Evolutionary conservation across 2,888 invertebrate species (phyloP), one percentile per base, ranked within the genome.

Genomic region (Metalampra italica): DNA sequence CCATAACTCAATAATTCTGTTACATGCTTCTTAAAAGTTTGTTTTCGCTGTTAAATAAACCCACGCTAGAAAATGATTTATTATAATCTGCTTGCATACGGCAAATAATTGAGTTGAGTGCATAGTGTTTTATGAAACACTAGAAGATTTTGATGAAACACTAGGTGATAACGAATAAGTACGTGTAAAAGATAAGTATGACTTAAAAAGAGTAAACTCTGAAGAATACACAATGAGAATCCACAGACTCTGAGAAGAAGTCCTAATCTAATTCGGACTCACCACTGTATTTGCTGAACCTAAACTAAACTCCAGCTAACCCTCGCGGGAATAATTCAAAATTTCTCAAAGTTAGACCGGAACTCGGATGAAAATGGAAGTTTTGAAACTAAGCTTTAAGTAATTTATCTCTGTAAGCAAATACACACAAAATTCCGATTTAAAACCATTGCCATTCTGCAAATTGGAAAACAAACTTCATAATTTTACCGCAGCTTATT

Each of bases 291-390:
- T 41, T 45, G 45, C 36, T 45, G 36, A 45, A 42, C 39, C 44
- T 37, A 4, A 37, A 49, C 36, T 14, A 46, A 46, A 36, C 41
- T 42, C 36, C n/a, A n/a, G n/a, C 37, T 11, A 44, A 34, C 36
- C 46, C 47, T 41, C 47, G 13, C 43, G 47, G 50, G 50, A 15
- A 41, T 47, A 43, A 46, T 43, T 38, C 46, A 46, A 46, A 42
- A 45, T 40, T 32, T 14, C 8, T 13, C 34, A 22, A 46, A 47
- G 36, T 41, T 50, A 37, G 29, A 41, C 46, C 47, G 43, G 46
- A 41, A 50, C 40, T 13, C 11, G 36, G 43, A 13, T 34, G 22
- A 43, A 34, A 42, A 29, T n/a, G 36, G n/a, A 36, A 36, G 36
- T 36, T 36, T n/a, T 3, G 12, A 12, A 46, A 43, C 49, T 49